Evolutionary conservation across 2,113 vertebrate genomes (phyloP).

Genomic region (Rhipidura dahli): DNA sequence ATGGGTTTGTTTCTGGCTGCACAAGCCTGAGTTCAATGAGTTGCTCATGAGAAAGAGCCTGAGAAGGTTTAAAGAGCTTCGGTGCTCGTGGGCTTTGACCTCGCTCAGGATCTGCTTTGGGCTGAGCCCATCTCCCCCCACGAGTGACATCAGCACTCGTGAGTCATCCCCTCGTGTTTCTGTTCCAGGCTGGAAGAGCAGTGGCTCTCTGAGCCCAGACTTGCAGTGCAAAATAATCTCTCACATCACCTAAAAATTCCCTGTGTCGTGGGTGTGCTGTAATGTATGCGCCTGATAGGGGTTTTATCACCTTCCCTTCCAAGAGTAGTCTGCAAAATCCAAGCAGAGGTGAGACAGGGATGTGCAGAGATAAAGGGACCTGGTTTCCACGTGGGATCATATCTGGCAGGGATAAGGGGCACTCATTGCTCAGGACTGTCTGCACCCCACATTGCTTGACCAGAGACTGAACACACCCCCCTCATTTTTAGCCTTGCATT

Average conservation of each 20-base stretch:
- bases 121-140: neutral
- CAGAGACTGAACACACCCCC: rapidly evolving
- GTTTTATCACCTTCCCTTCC: neutral
- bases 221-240: neutral
- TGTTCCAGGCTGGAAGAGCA: neutral
- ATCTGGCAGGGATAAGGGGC: neutral
- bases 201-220: neutral
- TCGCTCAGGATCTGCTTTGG: neutral
- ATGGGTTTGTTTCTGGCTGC: slow-evolving; percentile 11
- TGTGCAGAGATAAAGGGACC: neutral
- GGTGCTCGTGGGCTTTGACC: neutral
- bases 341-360: neutral
- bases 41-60: neutral
- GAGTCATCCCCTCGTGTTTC: neutral
- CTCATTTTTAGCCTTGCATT: neutral
- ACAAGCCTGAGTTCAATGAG: neutral
- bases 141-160: neutral
- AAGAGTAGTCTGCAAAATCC: neutral
- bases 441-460: rapidly evolving
- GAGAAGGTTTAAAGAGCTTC: neutral
- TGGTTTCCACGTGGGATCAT: neutral
- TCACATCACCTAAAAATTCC: neutral
- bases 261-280: neutral
- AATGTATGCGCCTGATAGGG: neutral
- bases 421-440: neutral